phyloP scores from a whole-genome alignment of 2,113 vertebrate species.

The Oxygymnocypris stewartii region DNA sequence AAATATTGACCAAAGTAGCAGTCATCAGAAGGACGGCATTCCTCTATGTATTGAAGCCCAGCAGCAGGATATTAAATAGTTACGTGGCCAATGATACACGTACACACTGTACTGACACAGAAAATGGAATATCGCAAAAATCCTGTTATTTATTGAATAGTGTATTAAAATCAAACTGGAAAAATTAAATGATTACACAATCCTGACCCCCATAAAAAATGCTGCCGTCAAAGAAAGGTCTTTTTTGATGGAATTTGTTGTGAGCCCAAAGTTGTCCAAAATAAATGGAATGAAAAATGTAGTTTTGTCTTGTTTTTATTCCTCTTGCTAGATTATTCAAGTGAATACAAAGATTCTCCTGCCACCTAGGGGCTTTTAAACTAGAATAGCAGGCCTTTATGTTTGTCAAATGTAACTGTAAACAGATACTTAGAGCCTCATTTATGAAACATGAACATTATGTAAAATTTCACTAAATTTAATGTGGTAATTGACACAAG shows the following conservation, averaged over 20 bases:
- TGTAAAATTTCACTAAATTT: neutral
- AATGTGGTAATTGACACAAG: neutral
- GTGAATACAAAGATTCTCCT: neutral
- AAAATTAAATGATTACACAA: neutral
- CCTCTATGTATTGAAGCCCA: conserved; percentile 26
- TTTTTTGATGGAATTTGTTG: neutral
- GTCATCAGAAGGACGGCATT: conserved; percentile 27
- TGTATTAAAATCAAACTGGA: neutral
- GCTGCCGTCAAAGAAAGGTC: neutral
- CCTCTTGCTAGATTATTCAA: neutral
- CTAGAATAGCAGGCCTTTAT: neutral
- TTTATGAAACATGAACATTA: neutral
- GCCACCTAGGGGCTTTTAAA: neutral
- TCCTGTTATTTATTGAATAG: neutral
- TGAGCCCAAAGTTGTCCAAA: neutral
- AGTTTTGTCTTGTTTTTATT: neutral
- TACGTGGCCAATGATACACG: neutral
- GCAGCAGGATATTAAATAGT: conserved; percentile 50
- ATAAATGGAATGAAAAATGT: neutral
- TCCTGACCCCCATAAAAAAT: neutral
- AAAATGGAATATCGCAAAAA: neutral
- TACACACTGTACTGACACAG: neutral
- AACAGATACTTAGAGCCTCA: neutral
- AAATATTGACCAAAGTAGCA: conserved; percentile 1
- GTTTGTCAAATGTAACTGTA: neutral